phyloP scores from a whole-genome alignment of 35 echinoderm and acorn worm species.

The Heliocidaris tuberculata region DNA sequence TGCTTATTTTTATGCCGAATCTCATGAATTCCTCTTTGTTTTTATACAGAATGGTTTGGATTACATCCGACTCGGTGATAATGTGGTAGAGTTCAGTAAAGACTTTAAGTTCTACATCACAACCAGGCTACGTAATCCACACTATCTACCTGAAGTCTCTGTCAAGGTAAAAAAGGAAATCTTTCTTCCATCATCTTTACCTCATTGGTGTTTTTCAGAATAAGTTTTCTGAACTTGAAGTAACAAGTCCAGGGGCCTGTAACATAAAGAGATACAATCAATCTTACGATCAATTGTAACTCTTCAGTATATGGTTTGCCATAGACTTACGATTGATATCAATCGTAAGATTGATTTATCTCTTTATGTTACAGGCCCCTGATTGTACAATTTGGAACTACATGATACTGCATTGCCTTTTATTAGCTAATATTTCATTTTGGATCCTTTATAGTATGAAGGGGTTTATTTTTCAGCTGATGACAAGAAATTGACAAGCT shows the following conservation, averaged over 20 bases:
- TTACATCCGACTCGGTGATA: constrained; percentile 92
- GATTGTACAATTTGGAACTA: not conserved
- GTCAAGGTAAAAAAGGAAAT: constrained; percentile 69
- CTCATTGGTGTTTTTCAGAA: not conserved
- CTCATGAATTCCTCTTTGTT: not conserved
- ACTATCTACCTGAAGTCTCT: constrained; percentile 94
- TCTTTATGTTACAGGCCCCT: too few species aligned
- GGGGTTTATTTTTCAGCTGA: too few species aligned
- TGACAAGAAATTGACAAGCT: too few species aligned
- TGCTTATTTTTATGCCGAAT: not conserved
- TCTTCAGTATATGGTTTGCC: too few species aligned
- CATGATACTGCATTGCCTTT: not conserved
- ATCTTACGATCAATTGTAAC: too few species aligned
- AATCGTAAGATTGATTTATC: too few species aligned
- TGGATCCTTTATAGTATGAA: not conserved
- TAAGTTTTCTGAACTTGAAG: not conserved
- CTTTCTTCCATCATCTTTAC: not conserved
- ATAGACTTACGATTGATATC: too few species aligned
- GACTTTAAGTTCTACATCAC: constrained; percentile 98
- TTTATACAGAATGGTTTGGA: constrained; percentile 85
- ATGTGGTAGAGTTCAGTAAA: constrained; percentile 89
- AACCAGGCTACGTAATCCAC: constrained; percentile 88
- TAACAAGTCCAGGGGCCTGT: not conserved
- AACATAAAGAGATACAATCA: too few species aligned
- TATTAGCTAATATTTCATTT: not conserved